Conservation (phyloP, 2,113 vertebrate species). For the Corynorhinus townsendii region DNA sequence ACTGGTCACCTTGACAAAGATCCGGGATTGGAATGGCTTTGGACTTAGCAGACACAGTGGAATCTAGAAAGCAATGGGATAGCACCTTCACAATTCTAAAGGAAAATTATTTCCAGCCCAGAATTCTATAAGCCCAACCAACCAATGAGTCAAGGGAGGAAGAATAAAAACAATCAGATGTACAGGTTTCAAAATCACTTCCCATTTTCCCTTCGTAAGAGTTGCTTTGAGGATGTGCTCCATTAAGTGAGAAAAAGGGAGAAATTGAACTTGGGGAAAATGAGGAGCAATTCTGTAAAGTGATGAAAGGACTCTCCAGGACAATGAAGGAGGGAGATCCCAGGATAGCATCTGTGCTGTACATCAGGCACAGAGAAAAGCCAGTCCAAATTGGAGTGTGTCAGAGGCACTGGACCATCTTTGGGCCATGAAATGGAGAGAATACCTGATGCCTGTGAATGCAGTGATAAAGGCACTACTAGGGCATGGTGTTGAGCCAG, state of each 20-base stretch:
- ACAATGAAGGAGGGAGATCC: too few relatives aligned
- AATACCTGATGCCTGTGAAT: too few relatives aligned
- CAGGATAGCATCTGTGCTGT: fast-evolving
- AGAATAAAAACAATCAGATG: background rate
- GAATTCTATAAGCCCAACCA: background rate
- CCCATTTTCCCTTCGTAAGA: background rate
- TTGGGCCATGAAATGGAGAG: background rate
- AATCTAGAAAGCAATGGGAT: too few relatives aligned
- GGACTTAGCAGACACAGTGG: background rate
- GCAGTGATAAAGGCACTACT: background rate
- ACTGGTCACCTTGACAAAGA: background rate
- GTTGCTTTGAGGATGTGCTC: background rate
- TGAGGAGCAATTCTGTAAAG: background rate
- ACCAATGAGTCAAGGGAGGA: background rate
- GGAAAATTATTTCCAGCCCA: background rate
- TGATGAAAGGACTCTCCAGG: background rate
- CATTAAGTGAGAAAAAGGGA: background rate
- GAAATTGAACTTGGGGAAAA: background rate
- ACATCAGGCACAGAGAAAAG: background rate
- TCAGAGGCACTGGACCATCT: fast-evolving
- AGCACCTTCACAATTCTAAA: background rate
- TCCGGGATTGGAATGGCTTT: background rate
- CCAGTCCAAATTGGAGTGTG: fast-evolving
- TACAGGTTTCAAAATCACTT: background rate
- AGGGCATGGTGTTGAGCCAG: background rate